Conservation (phyloP, 2,113 vertebrate species). For the Gymnobelideus leadbeateri region DNA sequence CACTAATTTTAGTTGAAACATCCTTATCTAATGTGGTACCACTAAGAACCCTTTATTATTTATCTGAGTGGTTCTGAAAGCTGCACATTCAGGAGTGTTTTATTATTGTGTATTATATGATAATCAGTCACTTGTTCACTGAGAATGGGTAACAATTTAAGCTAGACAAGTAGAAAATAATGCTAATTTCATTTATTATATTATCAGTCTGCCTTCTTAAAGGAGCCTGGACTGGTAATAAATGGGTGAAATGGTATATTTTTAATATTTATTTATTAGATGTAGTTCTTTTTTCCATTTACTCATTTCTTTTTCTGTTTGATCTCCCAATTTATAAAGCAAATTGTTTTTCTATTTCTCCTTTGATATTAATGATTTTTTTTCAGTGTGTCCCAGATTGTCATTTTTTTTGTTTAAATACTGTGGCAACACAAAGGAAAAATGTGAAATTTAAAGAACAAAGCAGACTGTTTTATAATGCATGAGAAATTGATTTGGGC, state of each 20-base stretch:
- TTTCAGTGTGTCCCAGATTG: background rate
- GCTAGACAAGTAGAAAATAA: background rate
- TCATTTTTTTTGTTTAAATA: constrained; percentile 29
- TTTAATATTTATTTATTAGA: background rate
- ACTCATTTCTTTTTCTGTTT: background rate
- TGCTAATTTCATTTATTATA: background rate
- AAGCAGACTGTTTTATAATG: constrained; percentile 8
- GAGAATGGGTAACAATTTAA: background rate
- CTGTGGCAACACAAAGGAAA: background rate
- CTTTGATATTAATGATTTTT: constrained; percentile 8
- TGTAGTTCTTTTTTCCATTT: background rate
- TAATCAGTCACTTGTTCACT: background rate
- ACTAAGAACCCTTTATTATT: no score
- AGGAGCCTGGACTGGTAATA: background rate
- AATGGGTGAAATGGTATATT: background rate
- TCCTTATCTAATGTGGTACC: background rate
- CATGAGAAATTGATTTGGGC: constrained; percentile 11
- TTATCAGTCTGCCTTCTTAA: background rate
- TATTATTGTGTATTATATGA: background rate
- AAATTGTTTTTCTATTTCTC: background rate
- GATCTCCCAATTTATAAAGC: background rate
- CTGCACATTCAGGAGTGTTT: rapidly evolving
- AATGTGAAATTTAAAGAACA: background rate
- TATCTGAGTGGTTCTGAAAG: background rate
- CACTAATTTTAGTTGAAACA: background rate